These are phyloP conservation scores for Euthynnus affinis DNA, from an alignment of 2,797 vertebrate genomes.

Conservation along the genomic window DNA sequence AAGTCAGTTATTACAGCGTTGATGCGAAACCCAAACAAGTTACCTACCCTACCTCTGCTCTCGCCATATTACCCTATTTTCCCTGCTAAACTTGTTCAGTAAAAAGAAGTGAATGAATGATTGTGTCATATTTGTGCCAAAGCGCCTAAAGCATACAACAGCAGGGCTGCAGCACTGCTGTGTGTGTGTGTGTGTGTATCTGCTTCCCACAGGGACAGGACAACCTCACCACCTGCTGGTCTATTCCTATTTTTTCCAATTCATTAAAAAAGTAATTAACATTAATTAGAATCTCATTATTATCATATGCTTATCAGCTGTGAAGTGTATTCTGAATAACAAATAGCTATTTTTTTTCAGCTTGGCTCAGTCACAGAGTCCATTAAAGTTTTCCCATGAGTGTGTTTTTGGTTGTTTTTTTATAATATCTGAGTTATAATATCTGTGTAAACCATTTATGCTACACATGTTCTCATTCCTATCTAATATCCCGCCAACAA, in stretches of 20 bases:
- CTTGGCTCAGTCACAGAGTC: conserved; percentile 8
- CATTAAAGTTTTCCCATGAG: background rate
- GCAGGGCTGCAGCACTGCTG: background rate
- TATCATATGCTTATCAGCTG: conserved; percentile 6
- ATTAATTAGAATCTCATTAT: conserved; percentile 50
- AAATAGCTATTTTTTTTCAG: conserved; percentile 20
- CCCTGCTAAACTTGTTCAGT: background rate
- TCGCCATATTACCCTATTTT: background rate
- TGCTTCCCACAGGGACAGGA: conserved; percentile 14
- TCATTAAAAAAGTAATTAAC: conserved; percentile 52
- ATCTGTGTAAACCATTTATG: background rate
- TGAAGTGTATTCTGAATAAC: conserved; percentile 19
- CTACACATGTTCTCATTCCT: background rate
- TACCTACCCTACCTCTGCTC: background rate
- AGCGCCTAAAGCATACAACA: background rate
- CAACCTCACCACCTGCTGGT: conserved; percentile 54
- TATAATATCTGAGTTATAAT: background rate
- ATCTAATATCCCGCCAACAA: background rate
- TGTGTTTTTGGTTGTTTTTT: conserved; percentile 5
- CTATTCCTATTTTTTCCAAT: background rate
- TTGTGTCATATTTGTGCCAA: conserved; percentile 15
- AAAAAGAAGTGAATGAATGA: background rate
- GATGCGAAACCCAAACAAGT: background rate
- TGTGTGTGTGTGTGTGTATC: background rate
- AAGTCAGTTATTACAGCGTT: background rate